Evolutionary conservation across 2,797 vertebrate genomes (phyloP).

Genomic region (Caiman crocodilus): DNA sequence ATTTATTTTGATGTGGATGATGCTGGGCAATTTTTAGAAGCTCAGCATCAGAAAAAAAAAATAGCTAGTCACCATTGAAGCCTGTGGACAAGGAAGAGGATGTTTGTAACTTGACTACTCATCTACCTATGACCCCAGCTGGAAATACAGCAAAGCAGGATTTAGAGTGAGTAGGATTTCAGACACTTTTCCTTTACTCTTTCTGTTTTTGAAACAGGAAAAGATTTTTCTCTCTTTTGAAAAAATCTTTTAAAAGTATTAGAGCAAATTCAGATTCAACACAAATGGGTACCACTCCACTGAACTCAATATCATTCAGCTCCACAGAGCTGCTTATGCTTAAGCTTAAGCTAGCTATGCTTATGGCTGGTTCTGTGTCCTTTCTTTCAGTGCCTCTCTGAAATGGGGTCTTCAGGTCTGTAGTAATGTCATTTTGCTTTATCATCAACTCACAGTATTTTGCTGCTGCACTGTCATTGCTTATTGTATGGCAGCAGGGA

Average conservation of each 20-base stretch:
- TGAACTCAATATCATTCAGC: not conserved
- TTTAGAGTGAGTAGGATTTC: not conserved
- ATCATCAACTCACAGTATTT: not conserved
- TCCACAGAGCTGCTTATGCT: rapidly evolving
- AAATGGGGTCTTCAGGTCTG: not conserved
- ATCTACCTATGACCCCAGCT: conserved; percentile 67
- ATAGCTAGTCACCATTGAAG: conserved; percentile 46
- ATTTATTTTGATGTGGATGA: conserved; percentile 73
- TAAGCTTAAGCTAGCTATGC: not conserved
- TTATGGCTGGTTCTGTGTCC: rapidly evolving
- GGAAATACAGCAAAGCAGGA: conserved; percentile 55
- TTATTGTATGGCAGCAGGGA: not conserved
- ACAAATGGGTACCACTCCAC: not conserved
- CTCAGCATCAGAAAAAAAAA: conserved; percentile 51
- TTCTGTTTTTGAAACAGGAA: conserved; percentile 32
- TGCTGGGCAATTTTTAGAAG: conserved; percentile 65
- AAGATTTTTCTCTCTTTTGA: conserved; percentile 9
- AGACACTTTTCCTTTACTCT: not conserved
- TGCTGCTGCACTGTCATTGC: rapidly evolving
- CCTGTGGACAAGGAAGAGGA: conserved; percentile 81
- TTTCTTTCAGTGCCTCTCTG: not conserved
- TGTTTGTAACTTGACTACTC: conserved; percentile 80
- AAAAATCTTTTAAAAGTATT: not conserved
- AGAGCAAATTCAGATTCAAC: not conserved
- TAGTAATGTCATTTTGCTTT: not conserved